Base-by-base conservation (phyloP, 2,888 invertebrate species). In the Tinea pellionella region DNA sequence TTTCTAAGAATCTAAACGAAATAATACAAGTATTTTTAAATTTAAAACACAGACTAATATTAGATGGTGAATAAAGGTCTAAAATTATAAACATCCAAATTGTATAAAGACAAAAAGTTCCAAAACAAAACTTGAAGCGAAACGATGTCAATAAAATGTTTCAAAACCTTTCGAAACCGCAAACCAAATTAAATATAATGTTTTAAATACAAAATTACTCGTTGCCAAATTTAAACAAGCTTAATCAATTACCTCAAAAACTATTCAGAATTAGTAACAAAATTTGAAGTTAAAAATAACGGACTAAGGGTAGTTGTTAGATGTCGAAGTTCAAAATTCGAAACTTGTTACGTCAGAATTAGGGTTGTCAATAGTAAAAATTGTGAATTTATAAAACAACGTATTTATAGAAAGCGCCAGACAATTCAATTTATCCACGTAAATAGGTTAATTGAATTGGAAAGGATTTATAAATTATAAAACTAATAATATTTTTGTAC, bases 301-400 rank as follows among this genome's bases (percentile, higher is more conserved):
- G 47, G 47, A 15, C 15, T 47, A n/a, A 47, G 15, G 47, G 47
- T 47, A 47, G 47, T 47, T 47, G 47, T 47, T 47, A 47, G 47
- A 47, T n/a, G 47, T 47, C 47, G 55, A 57, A 57, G 57, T 57
- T 57, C 32, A 15, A 57, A 57, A 57, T 57, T 57, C 32, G 57
- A 57, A 57, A 57, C 57, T 57, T 57, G 32, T 57, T 57, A 15
- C n/a, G 53, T 53, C 3, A 32, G 7, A 1, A 2, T 1, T 30
- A 57, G 57, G 55, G 57, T 57, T 57, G 57, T 11, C 53, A 53
- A 6, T 1, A 24, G n/a, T 18, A 6, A 16, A 47, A 47, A 47
- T 47, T 24, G 24, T 24, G 3, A n/a, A 42, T n/a, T 42, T 42
- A 13, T 2, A 3, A 13, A n/a, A n/a, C n/a, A n/a, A n/a, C n/a